Evolutionary conservation across 2,888 invertebrate species (phyloP).

Genomic region (Phengaris alcon): DNA sequence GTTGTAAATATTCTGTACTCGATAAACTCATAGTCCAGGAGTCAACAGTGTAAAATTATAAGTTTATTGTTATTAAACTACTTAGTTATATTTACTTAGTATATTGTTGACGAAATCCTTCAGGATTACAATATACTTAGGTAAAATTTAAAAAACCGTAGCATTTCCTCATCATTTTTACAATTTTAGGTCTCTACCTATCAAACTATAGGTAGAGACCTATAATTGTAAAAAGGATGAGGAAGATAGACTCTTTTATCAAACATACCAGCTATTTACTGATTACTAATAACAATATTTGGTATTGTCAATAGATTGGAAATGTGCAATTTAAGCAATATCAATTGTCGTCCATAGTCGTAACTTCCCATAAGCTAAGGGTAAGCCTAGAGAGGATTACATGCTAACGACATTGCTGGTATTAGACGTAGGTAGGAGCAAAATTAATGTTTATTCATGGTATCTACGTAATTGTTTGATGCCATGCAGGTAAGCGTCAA

Average conservation of each 20-base stretch:
- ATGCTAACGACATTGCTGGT: slow-evolving; percentile 23
- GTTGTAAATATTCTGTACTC: slow-evolving; percentile 40
- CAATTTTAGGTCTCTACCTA: too few species aligned
- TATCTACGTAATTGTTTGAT: slow-evolving; percentile 14
- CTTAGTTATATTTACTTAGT: too few species aligned
- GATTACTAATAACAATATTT: neutral
- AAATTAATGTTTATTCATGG: slow-evolving; percentile 17
- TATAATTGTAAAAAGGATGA: too few species aligned
- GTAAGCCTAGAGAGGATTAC: slow-evolving; percentile 30
- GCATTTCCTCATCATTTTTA: neutral
- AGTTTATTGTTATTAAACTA: too few species aligned
- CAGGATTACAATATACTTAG: too few species aligned
- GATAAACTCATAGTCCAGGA: slow-evolving; percentile 29
- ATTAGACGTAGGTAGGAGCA: slow-evolving; percentile 20
- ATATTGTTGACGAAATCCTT: too few species aligned
- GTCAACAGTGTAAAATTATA: neutral
- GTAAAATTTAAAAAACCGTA: too few species aligned
- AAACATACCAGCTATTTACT: neutral
- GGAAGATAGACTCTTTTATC: too few species aligned
- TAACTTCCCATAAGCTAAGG: slow-evolving; percentile 32
- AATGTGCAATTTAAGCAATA: slow-evolving; percentile 29
- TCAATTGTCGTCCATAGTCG: slow-evolving; percentile 30
- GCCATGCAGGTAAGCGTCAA: neutral
- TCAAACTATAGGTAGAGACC: neutral
- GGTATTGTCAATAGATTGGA: slow-evolving; percentile 34